Evolutionary conservation across 64 coral and sea anemone genomes (phyloP).

Genomic region (Pocillopora verrucosa): DNA sequence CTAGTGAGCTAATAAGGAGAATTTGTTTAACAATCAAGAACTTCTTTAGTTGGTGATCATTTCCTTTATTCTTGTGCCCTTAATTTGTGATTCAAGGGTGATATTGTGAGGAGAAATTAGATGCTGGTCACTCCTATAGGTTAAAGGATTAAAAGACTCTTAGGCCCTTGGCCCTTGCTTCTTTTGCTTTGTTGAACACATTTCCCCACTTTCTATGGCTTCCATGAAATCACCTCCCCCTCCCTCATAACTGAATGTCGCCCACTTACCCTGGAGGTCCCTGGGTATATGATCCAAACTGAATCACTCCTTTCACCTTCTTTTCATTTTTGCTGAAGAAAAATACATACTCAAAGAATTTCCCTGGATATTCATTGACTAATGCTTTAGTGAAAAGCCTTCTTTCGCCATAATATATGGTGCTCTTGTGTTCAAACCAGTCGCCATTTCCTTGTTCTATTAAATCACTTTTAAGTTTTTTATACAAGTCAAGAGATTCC

Average conservation of each 20-base stretch:
- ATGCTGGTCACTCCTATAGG: too few relatives aligned
- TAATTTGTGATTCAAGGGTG: too few relatives aligned
- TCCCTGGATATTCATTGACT: conserved; percentile 53
- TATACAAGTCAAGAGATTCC: neutral
- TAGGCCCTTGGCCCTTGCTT: too few relatives aligned
- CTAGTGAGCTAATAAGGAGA: too few relatives aligned
- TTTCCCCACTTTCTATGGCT: neutral
- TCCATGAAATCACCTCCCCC: neutral
- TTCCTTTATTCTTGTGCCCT: too few relatives aligned
- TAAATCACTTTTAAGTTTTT: conserved; percentile 24
- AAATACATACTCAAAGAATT: conserved; percentile 85
- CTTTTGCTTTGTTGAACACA: too few relatives aligned
- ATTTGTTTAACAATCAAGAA: too few relatives aligned
- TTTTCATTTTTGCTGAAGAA: conserved; percentile 70
- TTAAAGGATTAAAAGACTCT: too few relatives aligned
- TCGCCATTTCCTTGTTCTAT: conserved; percentile 52
- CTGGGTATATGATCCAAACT: conserved; percentile 86
- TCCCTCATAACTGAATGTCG: neutral
- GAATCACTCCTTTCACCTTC: conserved; percentile 68
- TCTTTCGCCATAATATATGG: conserved; percentile 14
- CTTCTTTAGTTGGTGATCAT: too few relatives aligned
- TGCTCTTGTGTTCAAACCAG: conserved; percentile 46
- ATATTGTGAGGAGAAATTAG: too few relatives aligned
- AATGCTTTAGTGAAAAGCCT: conserved; percentile 72
- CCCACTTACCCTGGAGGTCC: conserved; percentile 70